Conservation (phyloP, 2,888 invertebrate genomes). For the Seira musarum region DNA sequence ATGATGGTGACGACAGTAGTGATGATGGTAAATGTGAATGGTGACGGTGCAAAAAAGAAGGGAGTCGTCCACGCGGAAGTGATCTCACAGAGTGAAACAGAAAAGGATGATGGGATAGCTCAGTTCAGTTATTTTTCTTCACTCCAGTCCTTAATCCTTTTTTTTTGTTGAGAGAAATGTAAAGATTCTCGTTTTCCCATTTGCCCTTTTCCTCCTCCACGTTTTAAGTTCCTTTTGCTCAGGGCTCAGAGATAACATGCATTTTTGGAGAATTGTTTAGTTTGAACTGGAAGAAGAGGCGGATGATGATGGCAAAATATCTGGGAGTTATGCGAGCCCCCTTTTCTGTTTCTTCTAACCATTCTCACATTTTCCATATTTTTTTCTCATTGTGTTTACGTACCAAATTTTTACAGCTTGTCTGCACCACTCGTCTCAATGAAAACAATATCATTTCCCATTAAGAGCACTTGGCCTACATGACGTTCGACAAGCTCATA, state of each 20-base stretch:
- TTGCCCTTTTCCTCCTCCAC: constrained; percentile 15
- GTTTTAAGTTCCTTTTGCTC: no score
- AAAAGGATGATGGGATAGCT: constrained; percentile 38
- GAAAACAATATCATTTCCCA: constrained; percentile 67
- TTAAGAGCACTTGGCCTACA: constrained; percentile 65
- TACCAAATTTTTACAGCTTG: constrained; percentile 4
- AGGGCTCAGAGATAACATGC: constrained; percentile 48
- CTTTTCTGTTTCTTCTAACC: no score
- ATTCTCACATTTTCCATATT: constrained; percentile 13
- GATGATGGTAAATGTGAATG: not conserved
- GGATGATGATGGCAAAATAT: constrained; percentile 37
- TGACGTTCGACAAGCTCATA: constrained; percentile 65
- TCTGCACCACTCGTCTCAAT: constrained; percentile 57
- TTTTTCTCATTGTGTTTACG: not conserved
- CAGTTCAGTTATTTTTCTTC: constrained; percentile 19
- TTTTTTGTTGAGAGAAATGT: constrained; percentile 46
- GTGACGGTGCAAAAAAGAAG: constrained; percentile 29
- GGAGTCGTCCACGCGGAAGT: constrained; percentile 43
- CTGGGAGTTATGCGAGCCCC: constrained; percentile 23
- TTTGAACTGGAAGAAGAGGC: constrained; percentile 5
- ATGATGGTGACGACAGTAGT: constrained; percentile 11
- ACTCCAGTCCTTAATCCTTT: constrained; percentile 51
- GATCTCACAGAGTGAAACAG: constrained; percentile 41
- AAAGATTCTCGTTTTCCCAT: constrained; percentile 39
- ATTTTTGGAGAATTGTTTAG: constrained; percentile 9